Conservation (phyloP, 2,888 invertebrate genomes). For the Celastrina argiolus region DNA sequence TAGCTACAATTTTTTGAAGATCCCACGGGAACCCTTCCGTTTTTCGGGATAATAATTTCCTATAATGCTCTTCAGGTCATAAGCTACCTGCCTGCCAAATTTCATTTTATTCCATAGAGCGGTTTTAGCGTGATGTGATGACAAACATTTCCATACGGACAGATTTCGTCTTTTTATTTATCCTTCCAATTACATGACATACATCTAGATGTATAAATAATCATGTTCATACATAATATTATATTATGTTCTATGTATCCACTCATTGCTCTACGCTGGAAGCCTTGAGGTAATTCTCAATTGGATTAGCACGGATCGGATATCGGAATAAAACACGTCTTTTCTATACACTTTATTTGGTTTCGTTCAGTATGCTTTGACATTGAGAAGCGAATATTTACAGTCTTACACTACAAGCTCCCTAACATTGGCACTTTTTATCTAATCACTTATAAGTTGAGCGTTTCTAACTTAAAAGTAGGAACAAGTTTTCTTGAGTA, state of each 20-base stretch:
- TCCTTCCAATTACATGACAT: no score
- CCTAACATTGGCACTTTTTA: constrained; percentile 73
- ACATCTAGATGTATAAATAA: not conserved
- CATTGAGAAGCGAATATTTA: constrained; percentile 56
- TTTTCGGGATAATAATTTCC: no score
- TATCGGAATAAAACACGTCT: constrained; percentile 36
- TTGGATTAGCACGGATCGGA: not conserved
- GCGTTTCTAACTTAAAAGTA: constrained; percentile 23
- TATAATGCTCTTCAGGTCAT: no score
- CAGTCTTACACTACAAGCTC: constrained; percentile 59
- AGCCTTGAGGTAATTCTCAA: constrained; percentile 20
- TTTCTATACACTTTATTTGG: constrained; percentile 60
- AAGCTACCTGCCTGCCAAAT: no score
- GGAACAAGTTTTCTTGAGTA: not conserved
- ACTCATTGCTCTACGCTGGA: constrained; percentile 4
- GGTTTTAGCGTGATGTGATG: no score
- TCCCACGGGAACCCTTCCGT: no score
- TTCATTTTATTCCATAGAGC: no score
- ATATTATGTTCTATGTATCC: not conserved
- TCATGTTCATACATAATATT: no score
- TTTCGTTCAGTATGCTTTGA: constrained; percentile 57
- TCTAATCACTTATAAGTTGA: constrained; percentile 26
- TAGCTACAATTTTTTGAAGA: no score
- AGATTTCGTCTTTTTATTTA: no score
- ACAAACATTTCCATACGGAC: no score